Conservation (phyloP, 2,888 invertebrate genomes). For the Fissipunctia ypsillon region DNA sequence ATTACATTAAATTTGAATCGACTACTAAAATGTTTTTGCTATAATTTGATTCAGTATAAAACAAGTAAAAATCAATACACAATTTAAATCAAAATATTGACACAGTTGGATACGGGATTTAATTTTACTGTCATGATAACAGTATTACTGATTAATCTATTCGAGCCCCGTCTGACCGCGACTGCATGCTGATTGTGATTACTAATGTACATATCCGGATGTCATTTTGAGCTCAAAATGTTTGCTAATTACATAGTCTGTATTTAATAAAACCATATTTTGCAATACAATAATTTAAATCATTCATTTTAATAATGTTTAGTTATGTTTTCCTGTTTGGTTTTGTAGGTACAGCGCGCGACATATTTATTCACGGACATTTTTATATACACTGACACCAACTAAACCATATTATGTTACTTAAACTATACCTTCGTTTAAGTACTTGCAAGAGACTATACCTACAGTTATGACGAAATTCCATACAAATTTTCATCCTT, state of each 20-base stretch:
- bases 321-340: neutral
- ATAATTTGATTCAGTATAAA: neutral
- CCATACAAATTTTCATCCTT: too few species aligned
- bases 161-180: constrained; percentile 11
- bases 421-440: too few species aligned
- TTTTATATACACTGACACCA: neutral
- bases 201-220: constrained; percentile 15
- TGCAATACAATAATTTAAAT: neutral
- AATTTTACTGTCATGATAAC: constrained; percentile 6
- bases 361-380: too few species aligned
- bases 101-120: neutral
- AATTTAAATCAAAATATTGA: neutral
- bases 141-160: constrained; percentile 32
- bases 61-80: neutral
- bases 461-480: too few species aligned
- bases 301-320: neutral
- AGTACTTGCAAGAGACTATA: too few species aligned
- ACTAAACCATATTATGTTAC: too few species aligned
- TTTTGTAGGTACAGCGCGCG: too few species aligned
- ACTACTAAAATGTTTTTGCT: neutral
- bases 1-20: neutral
- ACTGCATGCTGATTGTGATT: constrained; percentile 31
- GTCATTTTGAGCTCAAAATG: constrained; percentile 19
- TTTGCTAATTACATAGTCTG: constrained; percentile 20
- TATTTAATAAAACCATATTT: neutral